Base-by-base conservation (phyloP, 1,140 invertebrate genomes). In the Drosophila ananassae region DNA sequence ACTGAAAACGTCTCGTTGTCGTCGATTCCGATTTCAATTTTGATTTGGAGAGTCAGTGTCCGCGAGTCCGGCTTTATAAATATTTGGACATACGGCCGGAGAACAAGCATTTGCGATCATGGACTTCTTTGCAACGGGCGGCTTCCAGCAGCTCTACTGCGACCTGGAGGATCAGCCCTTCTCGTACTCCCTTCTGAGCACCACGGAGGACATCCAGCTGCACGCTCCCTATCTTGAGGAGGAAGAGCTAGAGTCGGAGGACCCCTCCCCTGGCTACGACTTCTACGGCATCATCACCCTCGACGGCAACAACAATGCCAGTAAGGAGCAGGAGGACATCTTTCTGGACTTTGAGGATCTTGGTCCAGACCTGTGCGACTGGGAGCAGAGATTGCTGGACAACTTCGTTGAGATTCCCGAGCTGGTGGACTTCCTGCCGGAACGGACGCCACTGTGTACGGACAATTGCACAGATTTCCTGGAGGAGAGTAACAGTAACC, bases 401-500 rank as follows among this genome's bases (percentile, higher is more conserved):
- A 79, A 91, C 39, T 91, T 69, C 32, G 79, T 90, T 25, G 90
- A 91, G 64, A 90, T 91, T 30, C 89, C 90, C 0, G 90, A 91
- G n/a, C 61, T 91, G 0, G 74, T 90, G 5, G 84, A 91, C 47
- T 90, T 90, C n/a, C 71, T 92, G 58, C 92, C 92, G 0, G 92
- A 92, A 25, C 91, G 90, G 0, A 92, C 92, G 0, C 89, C 91
- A 4, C 83, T 92, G 21, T 92, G 92, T 73, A 92, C 92, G 30
- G 92, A 92, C n/a, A 90, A 89, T 52, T 92, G 92, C 47, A 87
- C 91, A 13, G 75, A 84, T 39, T 92, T 92, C 13, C 63, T 92
- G n/a, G 85, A 90, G 54, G 92, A 92, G 64, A 92, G 90, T 54
- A 85, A 87, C 8, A 75, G 91, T 13, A 81, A 90, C 32, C 53